A percentile compares a stretch with the other conserved stretches of the same genome.
These are phyloP conservation scores for Myiothlypis chrysogaster DNA, from an alignment of 2,797 vertebrate genomes.

Conservation along the genomic window DNA sequence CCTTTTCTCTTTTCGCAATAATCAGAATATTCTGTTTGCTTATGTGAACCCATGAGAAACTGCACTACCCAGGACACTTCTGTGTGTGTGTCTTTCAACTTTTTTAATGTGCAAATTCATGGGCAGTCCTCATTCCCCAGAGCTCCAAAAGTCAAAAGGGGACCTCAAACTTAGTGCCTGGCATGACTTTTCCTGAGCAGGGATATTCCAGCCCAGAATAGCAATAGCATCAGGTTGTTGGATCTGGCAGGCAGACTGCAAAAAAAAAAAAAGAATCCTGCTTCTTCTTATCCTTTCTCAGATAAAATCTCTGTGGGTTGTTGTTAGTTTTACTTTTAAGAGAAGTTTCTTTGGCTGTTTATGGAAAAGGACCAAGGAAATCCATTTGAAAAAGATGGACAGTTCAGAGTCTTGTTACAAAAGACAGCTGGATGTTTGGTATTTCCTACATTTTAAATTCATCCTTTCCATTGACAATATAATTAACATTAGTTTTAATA, in stretches of 20 bases:
- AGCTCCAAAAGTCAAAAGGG: not conserved
- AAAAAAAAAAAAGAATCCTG: not conserved
- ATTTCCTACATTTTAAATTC: not conserved
- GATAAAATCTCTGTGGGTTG: not conserved
- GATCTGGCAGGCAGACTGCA: not conserved
- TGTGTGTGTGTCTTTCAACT: not conserved
- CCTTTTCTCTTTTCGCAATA: not conserved
- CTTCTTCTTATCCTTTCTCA: not conserved
- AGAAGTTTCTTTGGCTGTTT: not conserved
- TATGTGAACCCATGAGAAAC: rapidly evolving
- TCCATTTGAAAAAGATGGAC: not conserved
- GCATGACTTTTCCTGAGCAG: not conserved
- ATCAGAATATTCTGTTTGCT: not conserved
- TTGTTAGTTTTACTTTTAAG: not conserved
- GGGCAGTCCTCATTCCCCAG: not conserved
- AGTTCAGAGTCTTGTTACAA: not conserved
- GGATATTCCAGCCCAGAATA: not conserved
- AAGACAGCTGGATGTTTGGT: not conserved
- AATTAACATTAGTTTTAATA: not conserved
- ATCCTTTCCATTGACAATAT: not conserved
- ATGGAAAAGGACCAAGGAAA: not conserved
- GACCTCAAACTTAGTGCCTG: not conserved
- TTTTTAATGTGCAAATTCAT: not conserved
- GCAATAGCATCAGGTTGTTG: not conserved
- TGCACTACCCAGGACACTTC: not conserved